Base-by-base conservation (phyloP, 2,113 vertebrate species). In the Ameiurus melas region DNA sequence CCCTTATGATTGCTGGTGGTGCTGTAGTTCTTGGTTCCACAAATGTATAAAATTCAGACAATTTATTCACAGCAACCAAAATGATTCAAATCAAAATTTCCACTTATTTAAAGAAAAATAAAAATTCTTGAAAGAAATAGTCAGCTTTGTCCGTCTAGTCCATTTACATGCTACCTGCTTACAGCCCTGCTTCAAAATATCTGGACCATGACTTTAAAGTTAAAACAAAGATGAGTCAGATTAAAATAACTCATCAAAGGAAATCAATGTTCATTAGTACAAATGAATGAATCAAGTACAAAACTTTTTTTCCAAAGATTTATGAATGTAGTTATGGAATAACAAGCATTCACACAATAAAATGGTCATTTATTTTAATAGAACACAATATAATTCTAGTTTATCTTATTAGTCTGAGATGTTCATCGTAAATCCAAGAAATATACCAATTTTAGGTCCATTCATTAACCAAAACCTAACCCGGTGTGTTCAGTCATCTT, bases 141-240 rank as follows among this genome's bases (percentile, higher is more conserved):
- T 3, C 71, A 25, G 17, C 53, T 55, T 55, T 55, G 13, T 14
- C 53, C 13, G 14, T 55, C 53, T 55, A 55, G 53, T 55, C 53
- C 12, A 25, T 25, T 70, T 70, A 33, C 33, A 17, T 20, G 3
- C 73, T 47, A 47, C 10, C 43, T 47, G 43, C 43, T 47, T 47
- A 47, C 39, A 77, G 70, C 17, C 66, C 14, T 30, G 30, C 16
- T 39, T 73, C 8, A 19, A 71, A 71, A 39, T 36, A 5, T 71
- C 33, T 4, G 33, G 17, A 1, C 6, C 87, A 84, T 58, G 6
- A n/a, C 58, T 43, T 86, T 55, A 78, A 78, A 55, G 58, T 22
- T 73, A 87, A 87, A 87, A 93, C 91, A 94, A 92, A 93, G 89
- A 33, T 43, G 53, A 87, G 85, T 89, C 93, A 87, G 92, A 25